Percentiles rank a stretch among this genome's conserved stretches.
phyloP scores from a whole-genome alignment of 2,113 vertebrate species.

The Anguilla rostrata region DNA sequence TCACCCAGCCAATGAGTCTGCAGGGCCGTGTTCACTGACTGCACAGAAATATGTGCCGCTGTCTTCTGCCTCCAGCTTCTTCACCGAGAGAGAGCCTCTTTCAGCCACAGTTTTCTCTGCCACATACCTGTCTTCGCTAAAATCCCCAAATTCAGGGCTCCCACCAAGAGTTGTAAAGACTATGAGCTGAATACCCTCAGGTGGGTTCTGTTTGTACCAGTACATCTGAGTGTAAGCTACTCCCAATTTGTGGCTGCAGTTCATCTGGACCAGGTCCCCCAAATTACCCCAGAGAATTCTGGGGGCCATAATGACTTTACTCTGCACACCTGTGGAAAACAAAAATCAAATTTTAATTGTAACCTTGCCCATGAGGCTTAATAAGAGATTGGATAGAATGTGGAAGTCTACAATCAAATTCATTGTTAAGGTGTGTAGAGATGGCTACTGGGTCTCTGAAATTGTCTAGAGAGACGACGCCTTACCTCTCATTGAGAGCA shows the following conservation, averaged over 20 bases:
- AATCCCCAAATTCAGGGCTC: constrained; percentile 27
- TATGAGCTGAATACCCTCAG: constrained; percentile 40
- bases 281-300: not conserved
- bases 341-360: not conserved
- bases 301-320: constrained; percentile 38
- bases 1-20: constrained; percentile 25
- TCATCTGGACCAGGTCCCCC: not conserved
- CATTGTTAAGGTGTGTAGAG: not conserved
- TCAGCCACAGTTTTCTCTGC: not conserved
- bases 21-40: constrained; percentile 41
- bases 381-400: too few species aligned
- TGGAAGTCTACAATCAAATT: not conserved
- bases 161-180: constrained; percentile 35
- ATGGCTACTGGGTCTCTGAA: not conserved
- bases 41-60: constrained; percentile 40
- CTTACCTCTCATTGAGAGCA: not conserved
- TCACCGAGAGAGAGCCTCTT: constrained; percentile 40
- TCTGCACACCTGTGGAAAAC: not conserved
- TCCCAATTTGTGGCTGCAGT: constrained; percentile 43
- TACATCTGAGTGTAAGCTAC: constrained; percentile 31
- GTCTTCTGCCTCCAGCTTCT: constrained; percentile 30
- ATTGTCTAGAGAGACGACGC: not conserved
- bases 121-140: constrained; percentile 24
- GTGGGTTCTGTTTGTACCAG: constrained; percentile 58
- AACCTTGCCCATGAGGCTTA: not conserved